These are phyloP conservation scores for Sphaeridia pumilis DNA, from an alignment of 2,888 invertebrate genomes.

Conservation along the genomic window DNA sequence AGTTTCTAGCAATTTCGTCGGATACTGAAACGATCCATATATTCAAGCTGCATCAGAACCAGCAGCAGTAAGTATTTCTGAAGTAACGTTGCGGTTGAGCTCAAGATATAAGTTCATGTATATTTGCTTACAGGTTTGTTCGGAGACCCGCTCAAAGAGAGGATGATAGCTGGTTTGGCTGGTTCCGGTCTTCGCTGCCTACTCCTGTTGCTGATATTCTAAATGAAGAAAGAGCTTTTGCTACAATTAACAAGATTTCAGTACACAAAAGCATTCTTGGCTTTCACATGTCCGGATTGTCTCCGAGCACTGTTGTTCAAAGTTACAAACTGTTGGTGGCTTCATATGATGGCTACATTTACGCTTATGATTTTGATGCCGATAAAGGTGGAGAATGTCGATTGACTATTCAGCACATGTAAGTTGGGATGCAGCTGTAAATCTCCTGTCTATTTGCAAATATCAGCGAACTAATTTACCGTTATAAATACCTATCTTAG, in stretches of 20 bases:
- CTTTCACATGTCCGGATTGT: not conserved
- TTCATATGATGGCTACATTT: slow-evolving; percentile 52
- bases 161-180: slow-evolving; percentile 4
- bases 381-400: slow-evolving; percentile 82
- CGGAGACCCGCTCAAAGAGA: not conserved
- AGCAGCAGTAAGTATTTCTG: slow-evolving; percentile 48
- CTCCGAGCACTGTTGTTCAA: not conserved
- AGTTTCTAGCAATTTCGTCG: slow-evolving; percentile 83
- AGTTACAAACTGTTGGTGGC: slow-evolving; percentile 67
- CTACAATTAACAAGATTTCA: slow-evolving; percentile 54
- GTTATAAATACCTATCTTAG: not conserved
- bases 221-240: slow-evolving; percentile 89
- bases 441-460: too few relatives aligned
- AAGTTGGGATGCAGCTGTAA: slow-evolving; percentile 14
- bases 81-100: slow-evolving; percentile 1
- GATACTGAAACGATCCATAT: slow-evolving; percentile 97
- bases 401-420: slow-evolving; percentile 71
- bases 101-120: not conserved
- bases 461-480: too few relatives aligned
- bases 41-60: slow-evolving; percentile 77
- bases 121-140: not conserved
- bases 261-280: slow-evolving; percentile 1
- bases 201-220: slow-evolving; percentile 88
- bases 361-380: slow-evolving; percentile 63
- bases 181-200: slow-evolving; percentile 48